Percentiles rank a stretch among this genome's conserved stretches.
Evolutionary conservation across 2,888 invertebrate species (phyloP).

Genomic region (Coleophora deauratella): DNA sequence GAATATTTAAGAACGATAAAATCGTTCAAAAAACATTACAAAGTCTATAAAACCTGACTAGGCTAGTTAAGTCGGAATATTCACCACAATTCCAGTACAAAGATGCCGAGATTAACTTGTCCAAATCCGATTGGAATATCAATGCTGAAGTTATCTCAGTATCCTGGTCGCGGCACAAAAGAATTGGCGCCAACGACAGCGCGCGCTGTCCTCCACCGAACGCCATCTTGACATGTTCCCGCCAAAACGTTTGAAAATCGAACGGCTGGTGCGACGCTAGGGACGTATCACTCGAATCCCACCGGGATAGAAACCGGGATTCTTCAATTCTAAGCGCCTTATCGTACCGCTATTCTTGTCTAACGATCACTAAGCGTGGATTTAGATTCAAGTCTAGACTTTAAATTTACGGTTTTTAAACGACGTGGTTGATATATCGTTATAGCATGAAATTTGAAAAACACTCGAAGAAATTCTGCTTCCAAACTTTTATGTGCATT

Average conservation of each 20-base stretch:
- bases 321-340: background rate
- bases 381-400: background rate
- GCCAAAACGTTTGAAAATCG: slow-evolving; percentile 62
- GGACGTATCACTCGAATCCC: slow-evolving; percentile 31
- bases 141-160: slow-evolving; percentile 50
- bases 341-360: background rate
- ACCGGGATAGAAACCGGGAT: slow-evolving; percentile 1
- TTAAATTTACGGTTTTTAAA: too few relatives aligned
- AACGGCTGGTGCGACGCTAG: slow-evolving; percentile 30
- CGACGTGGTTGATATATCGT: too few relatives aligned
- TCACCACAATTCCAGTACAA: slow-evolving; percentile 37
- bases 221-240: slow-evolving; percentile 53
- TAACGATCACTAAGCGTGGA: slow-evolving; percentile 5
- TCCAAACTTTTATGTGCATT: too few relatives aligned
- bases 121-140: slow-evolving; percentile 50
- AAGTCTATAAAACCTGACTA: too few relatives aligned
- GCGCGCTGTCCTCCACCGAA: slow-evolving; percentile 39
- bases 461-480: too few relatives aligned
- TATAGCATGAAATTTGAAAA: too few relatives aligned
- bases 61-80: slow-evolving; percentile 15
- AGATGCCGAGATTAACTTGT: slow-evolving; percentile 56
- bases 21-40: too few relatives aligned
- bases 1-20: too few relatives aligned
- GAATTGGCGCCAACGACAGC: slow-evolving; percentile 63
- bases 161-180: slow-evolving; percentile 55